phyloP scores from a whole-genome alignment of 1,140 invertebrate genomes.

The Drosophila kohkoa region DNA sequence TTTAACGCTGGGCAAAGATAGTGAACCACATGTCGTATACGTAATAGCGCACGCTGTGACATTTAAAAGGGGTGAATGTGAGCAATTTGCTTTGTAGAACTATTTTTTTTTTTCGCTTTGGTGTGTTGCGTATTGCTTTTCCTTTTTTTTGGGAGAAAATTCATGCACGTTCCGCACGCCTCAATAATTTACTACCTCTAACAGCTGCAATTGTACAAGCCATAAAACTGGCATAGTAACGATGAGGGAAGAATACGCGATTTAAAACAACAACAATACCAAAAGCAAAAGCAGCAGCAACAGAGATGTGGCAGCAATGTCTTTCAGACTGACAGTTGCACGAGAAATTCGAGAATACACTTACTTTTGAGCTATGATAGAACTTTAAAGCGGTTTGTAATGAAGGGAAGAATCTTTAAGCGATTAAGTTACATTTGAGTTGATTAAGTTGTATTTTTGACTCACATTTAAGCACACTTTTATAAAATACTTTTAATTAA shows the following conservation, averaged over 20 bases:
- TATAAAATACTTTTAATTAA: neutral
- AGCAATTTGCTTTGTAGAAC: constrained; percentile 9
- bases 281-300: neutral
- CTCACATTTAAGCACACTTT: too few species aligned
- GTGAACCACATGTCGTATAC: constrained; percentile 54
- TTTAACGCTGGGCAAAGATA: constrained; percentile 22
- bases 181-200: constrained; percentile 60
- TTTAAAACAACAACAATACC: constrained; percentile 5
- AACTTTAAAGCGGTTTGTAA: neutral
- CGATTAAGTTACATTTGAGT: too few species aligned
- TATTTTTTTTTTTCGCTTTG: constrained; percentile 1
- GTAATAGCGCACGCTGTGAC: constrained; percentile 52
- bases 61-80: constrained; percentile 50
- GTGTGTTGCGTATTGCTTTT: neutral
- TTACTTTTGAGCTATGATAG: neutral
- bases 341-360: neutral
- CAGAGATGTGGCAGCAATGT: neutral
- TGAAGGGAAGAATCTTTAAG: too few species aligned
- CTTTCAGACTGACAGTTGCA: neutral
- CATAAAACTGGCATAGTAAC: constrained; percentile 38
- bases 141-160: constrained; percentile 37
- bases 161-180: constrained; percentile 49
- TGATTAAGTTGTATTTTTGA: too few species aligned
- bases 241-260: constrained; percentile 4
- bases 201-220: constrained; percentile 60